Percentiles rank a stretch among this genome's conserved stretches.
These are phyloP conservation scores for Malaclemys terrapin DNA, from an alignment of 2,113 vertebrate genomes.

Conservation along the genomic window DNA sequence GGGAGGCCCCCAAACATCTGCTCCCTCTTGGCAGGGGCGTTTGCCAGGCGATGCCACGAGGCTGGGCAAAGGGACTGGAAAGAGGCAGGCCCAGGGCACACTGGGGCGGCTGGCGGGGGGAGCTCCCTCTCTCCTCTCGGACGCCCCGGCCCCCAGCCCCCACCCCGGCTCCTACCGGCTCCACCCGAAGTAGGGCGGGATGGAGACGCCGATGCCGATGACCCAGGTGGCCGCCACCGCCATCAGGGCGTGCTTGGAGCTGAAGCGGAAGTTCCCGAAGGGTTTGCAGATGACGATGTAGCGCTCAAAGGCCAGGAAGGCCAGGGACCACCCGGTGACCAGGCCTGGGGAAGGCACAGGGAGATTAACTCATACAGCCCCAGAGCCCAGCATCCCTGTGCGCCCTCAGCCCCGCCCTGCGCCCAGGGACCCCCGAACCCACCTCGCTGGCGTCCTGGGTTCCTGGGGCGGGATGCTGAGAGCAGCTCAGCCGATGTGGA, in stretches of 20 bases:
- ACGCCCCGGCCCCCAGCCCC: neutral
- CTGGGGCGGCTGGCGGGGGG: neutral
- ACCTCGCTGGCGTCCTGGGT: neutral
- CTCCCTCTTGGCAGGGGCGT: neutral
- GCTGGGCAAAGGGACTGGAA: neutral
- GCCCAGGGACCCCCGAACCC: neutral
- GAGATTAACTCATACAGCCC: rapidly evolving
- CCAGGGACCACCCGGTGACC: conserved; percentile 86
- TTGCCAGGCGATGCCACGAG: neutral
- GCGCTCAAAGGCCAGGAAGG: conserved; percentile 85
- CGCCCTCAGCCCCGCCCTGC: neutral
- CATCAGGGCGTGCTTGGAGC: conserved; percentile 74
- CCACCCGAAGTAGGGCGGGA: conserved; percentile 88
- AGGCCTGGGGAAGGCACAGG: conserved; percentile 56
- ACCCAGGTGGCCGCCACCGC: conserved; percentile 83
- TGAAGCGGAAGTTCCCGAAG: conserved; percentile 85
- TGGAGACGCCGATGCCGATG: conserved; percentile 78
- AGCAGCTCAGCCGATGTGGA: neutral
- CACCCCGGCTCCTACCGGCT: conserved; percentile 79
- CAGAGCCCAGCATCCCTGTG: neutral
- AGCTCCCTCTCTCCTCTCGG: neutral
- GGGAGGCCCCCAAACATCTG: no score
- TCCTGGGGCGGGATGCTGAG: no score
- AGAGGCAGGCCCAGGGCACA: no score
- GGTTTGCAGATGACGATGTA: conserved; percentile 90